These are phyloP conservation scores for Dryobotodes eremita DNA, from an alignment of 2,888 invertebrate genomes.

Conservation along the genomic window DNA sequence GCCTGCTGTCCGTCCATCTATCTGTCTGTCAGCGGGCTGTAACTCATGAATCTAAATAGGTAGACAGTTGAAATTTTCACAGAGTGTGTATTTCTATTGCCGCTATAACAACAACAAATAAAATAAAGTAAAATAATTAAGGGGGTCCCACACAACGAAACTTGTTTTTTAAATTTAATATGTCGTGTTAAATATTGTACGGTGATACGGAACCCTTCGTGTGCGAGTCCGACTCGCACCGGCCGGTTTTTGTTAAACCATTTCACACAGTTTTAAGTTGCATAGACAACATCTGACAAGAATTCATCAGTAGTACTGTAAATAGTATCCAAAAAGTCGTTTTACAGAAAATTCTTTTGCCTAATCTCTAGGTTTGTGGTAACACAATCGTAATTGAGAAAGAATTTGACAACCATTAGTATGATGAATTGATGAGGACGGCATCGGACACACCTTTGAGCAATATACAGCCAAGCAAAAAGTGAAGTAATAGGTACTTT, in stretches of 20 bases:
- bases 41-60: too few species aligned
- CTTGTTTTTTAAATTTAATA: too few species aligned
- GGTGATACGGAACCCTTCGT: too few species aligned
- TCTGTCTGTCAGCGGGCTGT: too few species aligned
- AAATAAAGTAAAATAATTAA: too few species aligned
- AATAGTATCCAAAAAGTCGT: slow-evolving; percentile 1
- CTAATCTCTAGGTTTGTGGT: background rate
- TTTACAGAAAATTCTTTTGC: background rate
- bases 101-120: too few species aligned
- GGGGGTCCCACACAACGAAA: too few species aligned
- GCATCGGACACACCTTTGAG: background rate
- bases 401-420: slow-evolving; percentile 1
- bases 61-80: too few species aligned
- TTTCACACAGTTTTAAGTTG: background rate
- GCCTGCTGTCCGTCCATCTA: too few species aligned
- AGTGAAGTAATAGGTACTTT: background rate
- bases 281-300: background rate
- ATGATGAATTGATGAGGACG: slow-evolving; percentile 6
- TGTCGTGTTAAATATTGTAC: too few species aligned
- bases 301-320: slow-evolving; percentile 2
- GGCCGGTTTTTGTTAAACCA: background rate
- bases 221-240: too few species aligned
- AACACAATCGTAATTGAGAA: background rate
- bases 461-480: background rate
- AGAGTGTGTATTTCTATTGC: too few species aligned